These are phyloP conservation scores for Drosophila yooni DNA, from an alignment of 2,888 invertebrate genomes.

Conservation along the genomic window DNA sequence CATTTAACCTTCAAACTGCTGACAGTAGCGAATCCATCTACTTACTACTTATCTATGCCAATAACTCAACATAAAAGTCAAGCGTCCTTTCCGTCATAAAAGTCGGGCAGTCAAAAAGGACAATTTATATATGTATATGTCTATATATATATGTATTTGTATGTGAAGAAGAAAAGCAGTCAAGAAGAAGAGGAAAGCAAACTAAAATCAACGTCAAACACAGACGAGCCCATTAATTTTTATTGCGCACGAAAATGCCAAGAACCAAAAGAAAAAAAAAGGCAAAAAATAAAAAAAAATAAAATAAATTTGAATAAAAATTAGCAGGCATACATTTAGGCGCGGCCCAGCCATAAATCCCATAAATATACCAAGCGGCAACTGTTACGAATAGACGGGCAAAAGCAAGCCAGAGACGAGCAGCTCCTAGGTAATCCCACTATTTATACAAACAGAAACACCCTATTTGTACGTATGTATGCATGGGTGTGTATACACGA, in stretches of 20 bases:
- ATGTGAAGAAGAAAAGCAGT: neutral
- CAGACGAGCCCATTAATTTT: slow-evolving; percentile 69
- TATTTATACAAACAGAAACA: slow-evolving; percentile 32
- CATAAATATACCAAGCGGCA: slow-evolving; percentile 76
- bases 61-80: slow-evolving; percentile 64
- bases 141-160: neutral
- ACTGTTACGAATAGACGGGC: slow-evolving; percentile 70
- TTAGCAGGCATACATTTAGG: slow-evolving; percentile 80
- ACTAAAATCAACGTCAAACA: slow-evolving; percentile 78
- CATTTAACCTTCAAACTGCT: slow-evolving; percentile 59
- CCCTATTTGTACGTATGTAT: slow-evolving; percentile 20
- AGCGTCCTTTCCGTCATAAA: slow-evolving; percentile 49
- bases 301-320: slow-evolving; percentile 74
- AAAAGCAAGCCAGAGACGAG: slow-evolving; percentile 22
- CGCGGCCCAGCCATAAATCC: slow-evolving; percentile 61
- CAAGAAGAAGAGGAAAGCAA: slow-evolving; percentile 35
- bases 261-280: slow-evolving; percentile 9
- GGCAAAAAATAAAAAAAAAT: slow-evolving; percentile 21
- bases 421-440: slow-evolving; percentile 62
- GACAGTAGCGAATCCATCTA: slow-evolving; percentile 47
- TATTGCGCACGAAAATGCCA: slow-evolving; percentile 65
- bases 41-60: slow-evolving; percentile 49
- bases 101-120: slow-evolving; percentile 26
- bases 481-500: neutral
- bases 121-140: neutral